phyloP scores from a whole-genome alignment of 1,140 invertebrate genomes.

The Diachasma alloeum region DNA sequence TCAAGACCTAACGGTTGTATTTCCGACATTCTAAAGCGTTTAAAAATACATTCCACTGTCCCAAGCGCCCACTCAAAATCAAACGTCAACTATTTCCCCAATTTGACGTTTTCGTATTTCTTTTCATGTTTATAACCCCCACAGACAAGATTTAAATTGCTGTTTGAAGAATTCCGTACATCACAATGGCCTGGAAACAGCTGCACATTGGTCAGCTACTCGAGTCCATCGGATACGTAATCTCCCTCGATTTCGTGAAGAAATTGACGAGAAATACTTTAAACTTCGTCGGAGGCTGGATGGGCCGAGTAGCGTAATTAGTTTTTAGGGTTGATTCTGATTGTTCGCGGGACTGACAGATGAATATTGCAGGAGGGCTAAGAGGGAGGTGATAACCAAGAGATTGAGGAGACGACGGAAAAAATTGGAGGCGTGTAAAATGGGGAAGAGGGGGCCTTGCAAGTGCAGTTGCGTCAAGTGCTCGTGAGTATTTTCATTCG shows the following conservation, averaged over 20 bases:
- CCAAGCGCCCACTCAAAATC: background rate
- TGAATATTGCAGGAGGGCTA: slow-evolving; percentile 16
- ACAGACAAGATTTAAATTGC: slow-evolving; percentile 22
- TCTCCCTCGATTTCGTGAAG: slow-evolving; percentile 25
- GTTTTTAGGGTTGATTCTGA: background rate
- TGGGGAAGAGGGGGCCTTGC: slow-evolving; percentile 2
- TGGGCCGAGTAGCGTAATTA: slow-evolving; percentile 34
- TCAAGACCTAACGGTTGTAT: too few relatives aligned
- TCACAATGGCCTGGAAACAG: slow-evolving; percentile 27
- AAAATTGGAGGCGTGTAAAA: slow-evolving; percentile 9
- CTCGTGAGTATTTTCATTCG: slow-evolving; percentile 23
- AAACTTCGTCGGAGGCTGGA: slow-evolving; percentile 14
- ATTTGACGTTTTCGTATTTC: background rate
- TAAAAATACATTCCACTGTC: background rate
- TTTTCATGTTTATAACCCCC: background rate
- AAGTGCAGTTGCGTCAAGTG: slow-evolving; percentile 28
- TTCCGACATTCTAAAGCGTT: background rate
- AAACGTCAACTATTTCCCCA: background rate
- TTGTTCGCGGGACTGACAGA: background rate
- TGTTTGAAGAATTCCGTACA: slow-evolving; percentile 45
- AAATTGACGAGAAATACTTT: slow-evolving; percentile 26
- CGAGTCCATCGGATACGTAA: slow-evolving; percentile 19
- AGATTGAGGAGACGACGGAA: slow-evolving; percentile 20
- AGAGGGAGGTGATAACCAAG: slow-evolving; percentile 23
- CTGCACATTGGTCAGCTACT: slow-evolving; percentile 14